Conservation (phyloP, 2,888 invertebrate genomes). For the Zygogramma bicolorata region DNA sequence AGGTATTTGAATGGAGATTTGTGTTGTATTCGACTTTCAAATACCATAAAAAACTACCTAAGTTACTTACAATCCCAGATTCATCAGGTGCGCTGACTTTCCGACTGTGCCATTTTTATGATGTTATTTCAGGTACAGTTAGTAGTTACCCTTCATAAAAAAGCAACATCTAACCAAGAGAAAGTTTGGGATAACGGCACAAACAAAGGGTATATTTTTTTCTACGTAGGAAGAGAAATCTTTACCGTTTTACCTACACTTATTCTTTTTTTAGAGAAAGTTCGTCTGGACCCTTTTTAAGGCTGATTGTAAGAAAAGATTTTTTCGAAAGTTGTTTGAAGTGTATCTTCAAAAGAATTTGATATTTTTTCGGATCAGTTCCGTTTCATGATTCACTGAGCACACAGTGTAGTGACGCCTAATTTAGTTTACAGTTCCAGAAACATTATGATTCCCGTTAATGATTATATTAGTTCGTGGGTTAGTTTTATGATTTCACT, state of each 20-base stretch:
- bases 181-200: slow-evolving; percentile 33
- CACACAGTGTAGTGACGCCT: too few relatives aligned
- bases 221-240: slow-evolving; percentile 30
- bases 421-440: too few relatives aligned
- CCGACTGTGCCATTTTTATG: neutral
- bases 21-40: neutral
- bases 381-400: neutral
- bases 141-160: neutral
- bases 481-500: too few relatives aligned
- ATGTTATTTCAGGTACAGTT: slow-evolving; percentile 5
- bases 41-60: neutral
- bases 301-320: slow-evolving; percentile 19
- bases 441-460: too few relatives aligned
- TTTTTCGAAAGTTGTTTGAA: slow-evolving; percentile 17
- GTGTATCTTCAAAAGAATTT: slow-evolving; percentile 17
- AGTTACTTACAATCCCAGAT: neutral
- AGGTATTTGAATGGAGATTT: too few relatives aligned
- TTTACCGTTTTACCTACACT: slow-evolving; percentile 29
- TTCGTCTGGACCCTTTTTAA: slow-evolving; percentile 12
- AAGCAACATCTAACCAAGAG: slow-evolving; percentile 22
- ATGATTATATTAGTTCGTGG: too few relatives aligned
- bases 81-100: neutral
- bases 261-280: slow-evolving; percentile 33
- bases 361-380: neutral
- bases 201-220: slow-evolving; percentile 34